Evolutionary conservation across 2,113 vertebrate species (phyloP).

Genomic region (Tupaia tana): DNA sequence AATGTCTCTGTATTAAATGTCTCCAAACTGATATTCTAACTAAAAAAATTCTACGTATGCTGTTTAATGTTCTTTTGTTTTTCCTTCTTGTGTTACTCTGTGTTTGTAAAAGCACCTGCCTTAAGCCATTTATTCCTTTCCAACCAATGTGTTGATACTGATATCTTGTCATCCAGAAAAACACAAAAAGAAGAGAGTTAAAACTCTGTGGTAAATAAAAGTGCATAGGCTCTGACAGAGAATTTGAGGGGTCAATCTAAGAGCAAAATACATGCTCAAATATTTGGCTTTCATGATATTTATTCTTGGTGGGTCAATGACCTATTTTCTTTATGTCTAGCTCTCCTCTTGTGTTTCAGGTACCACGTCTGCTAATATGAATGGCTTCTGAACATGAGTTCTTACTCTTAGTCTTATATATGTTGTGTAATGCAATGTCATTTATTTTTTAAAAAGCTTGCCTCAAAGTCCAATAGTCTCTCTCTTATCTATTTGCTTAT

Average conservation of each 20-base stretch:
- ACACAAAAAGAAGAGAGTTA: not conserved
- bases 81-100: not conserved
- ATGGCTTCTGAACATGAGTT: not conserved
- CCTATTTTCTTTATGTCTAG: not conserved
- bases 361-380: not conserved
- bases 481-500: not conserved
- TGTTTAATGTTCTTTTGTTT: not conserved
- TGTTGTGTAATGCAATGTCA: not conserved
- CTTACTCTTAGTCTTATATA: constrained; percentile 19
- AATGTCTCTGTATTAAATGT: not conserved
- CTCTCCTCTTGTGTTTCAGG: not conserved
- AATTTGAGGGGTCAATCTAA: not conserved
- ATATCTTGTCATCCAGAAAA: not conserved
- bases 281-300: not conserved
- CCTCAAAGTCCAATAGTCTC: constrained; percentile 17
- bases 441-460: not conserved
- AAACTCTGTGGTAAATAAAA: not conserved
- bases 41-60: not conserved
- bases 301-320: not conserved
- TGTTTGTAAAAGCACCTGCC: not conserved
- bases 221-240: not conserved
- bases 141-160: not conserved
- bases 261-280: not conserved
- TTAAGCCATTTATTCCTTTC: not conserved
- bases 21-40: not conserved